These are phyloP conservation scores for Actinia tenebrosa DNA, from an alignment of 64 coral and sea anemone species.

Conservation along the genomic window DNA sequence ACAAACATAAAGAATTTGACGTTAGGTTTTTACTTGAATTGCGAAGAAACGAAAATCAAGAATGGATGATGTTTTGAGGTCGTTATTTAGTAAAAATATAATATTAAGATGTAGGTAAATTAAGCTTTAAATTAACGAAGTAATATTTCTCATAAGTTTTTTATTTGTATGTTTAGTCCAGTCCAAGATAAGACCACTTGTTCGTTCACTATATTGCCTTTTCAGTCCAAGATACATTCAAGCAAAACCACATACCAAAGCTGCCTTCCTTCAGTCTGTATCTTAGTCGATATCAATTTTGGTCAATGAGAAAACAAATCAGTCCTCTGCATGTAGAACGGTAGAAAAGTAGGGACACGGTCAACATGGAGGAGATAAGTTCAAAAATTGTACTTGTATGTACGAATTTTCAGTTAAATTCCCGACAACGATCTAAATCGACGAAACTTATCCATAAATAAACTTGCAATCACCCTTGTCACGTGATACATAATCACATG, in stretches of 20 bases:
- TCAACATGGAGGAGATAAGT: neutral
- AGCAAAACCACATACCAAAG: no score
- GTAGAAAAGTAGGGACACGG: neutral
- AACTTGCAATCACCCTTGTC: neutral
- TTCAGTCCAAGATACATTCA: no score
- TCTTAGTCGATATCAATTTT: no score
- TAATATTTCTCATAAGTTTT: neutral
- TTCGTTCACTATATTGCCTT: neutral
- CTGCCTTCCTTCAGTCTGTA: no score
- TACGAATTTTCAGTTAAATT: neutral
- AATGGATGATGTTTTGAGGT: neutral
- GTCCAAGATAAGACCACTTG: neutral
- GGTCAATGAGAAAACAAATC: neutral
- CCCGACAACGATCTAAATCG: neutral
- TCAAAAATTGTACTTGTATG: neutral
- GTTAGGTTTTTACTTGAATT: neutral
- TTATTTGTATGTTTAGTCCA: neutral
- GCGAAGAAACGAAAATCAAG: neutral
- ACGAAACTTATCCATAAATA: neutral
- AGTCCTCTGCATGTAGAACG: neutral
- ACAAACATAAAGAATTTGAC: neutral
- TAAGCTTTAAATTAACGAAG: neutral
- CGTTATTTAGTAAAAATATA: neutral
- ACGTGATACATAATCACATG: slow-evolving; percentile 3
- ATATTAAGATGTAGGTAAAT: neutral